phyloP scores from a whole-genome alignment of 2,113 vertebrate genomes.

The Tetraodon nigroviridis region DNA sequence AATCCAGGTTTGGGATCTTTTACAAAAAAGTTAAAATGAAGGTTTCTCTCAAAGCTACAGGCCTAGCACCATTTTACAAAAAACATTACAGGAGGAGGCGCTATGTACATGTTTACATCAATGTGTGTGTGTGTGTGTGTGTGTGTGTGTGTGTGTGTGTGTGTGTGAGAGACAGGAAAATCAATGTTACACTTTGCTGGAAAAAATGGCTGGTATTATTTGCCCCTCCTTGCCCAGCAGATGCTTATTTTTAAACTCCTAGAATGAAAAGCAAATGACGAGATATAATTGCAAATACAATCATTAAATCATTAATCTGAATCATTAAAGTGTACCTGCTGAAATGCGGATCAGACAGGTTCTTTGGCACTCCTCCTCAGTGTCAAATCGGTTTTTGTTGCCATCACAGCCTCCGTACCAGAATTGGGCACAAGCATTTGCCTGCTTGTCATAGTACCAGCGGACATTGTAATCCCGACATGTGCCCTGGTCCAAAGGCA shows the following conservation, averaged over 20 bases:
- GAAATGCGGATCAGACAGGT: constrained; percentile 66
- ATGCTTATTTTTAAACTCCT: constrained; percentile 53
- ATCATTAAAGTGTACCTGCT: constrained; percentile 22
- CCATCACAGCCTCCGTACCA: constrained; percentile 80
- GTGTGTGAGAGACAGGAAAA: constrained; percentile 30
- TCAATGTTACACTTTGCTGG: constrained; percentile 21
- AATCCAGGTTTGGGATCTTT: too few species aligned
- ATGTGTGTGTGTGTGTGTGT: neutral
- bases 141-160: constrained; percentile 13
- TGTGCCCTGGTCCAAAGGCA: constrained; percentile 77
- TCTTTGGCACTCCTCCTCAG: constrained; percentile 77
- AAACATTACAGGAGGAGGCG: constrained; percentile 2
- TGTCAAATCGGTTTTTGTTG: constrained; percentile 82
- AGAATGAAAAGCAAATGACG: constrained; percentile 2
- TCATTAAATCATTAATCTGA: too few species aligned
- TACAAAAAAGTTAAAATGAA: constrained; percentile 1
- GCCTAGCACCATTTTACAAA: neutral
- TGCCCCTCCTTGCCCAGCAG: constrained; percentile 48
- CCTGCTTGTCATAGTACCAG: constrained; percentile 82
- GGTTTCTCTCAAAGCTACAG: constrained; percentile 19
- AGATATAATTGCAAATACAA: neutral
- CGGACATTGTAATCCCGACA: constrained; percentile 80
- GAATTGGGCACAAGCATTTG: constrained; percentile 85
- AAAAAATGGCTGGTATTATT: constrained; percentile 32
- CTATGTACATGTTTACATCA: neutral